phyloP scores from a whole-genome alignment of 1,140 invertebrate genomes.

The Heterodera carotae region DNA sequence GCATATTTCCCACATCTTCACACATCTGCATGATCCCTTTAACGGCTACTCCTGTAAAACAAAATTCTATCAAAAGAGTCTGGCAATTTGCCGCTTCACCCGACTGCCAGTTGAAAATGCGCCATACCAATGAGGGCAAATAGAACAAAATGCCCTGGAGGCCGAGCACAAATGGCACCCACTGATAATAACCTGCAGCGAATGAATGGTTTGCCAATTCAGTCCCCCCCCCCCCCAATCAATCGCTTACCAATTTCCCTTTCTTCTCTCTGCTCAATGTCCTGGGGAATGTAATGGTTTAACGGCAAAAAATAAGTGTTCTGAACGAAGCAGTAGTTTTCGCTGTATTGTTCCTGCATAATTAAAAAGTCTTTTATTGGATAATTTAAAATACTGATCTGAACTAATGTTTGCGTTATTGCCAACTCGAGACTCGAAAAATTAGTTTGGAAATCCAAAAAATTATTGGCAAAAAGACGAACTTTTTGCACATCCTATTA shows the following conservation, averaged over 20 bases:
- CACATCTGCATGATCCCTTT: conserved; percentile 64
- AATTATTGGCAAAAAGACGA: no score
- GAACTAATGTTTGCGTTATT: no score
- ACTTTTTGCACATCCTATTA: no score
- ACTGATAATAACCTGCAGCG: conserved; percentile 67
- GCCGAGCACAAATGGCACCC: conserved; percentile 67
- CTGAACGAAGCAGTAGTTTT: conserved; percentile 66
- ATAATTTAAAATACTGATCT: no score
- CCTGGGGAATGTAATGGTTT: conserved; percentile 59
- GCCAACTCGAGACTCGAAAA: no score
- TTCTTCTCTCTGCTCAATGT: conserved; percentile 53
- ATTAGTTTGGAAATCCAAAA: no score
- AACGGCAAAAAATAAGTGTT: conserved; percentile 64
- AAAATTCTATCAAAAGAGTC: conserved; percentile 11
- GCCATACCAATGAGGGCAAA: conserved; percentile 68
- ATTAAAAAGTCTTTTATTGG: no score
- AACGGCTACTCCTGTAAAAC: conserved; percentile 50
- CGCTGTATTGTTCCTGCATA: conserved; percentile 62
- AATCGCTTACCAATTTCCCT: conserved; percentile 55
- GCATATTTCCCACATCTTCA: conserved; percentile 60
- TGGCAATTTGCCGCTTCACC: conserved; percentile 33
- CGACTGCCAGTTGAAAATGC: conserved; percentile 65
- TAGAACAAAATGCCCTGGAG: conserved; percentile 71
- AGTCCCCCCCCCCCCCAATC: neutral
- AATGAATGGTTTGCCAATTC: conserved; percentile 9